Evolutionary conservation across 1,140 invertebrate species (phyloP).

Genomic region (Drosophila orena): DNA sequence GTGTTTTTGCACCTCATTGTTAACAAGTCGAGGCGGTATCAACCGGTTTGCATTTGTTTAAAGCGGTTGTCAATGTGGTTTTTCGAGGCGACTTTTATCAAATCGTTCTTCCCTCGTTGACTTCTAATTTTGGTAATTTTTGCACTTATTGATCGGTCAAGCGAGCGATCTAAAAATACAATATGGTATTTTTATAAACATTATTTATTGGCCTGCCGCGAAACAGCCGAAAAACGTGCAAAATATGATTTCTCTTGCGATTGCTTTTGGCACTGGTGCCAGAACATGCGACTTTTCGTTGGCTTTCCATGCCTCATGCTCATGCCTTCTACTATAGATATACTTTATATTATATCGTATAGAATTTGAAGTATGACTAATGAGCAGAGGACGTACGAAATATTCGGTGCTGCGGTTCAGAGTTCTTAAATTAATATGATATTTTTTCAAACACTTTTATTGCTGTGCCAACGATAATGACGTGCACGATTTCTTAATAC

Average conservation of each 20-base stretch:
- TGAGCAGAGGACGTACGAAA: conserved; percentile 34
- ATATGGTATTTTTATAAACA: conserved; percentile 37
- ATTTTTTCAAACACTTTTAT: background rate
- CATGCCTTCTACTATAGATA: conserved; percentile 1
- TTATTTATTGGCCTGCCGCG: conserved; percentile 33
- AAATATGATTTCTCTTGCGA: conserved; percentile 43
- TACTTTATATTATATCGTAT: conserved; percentile 17
- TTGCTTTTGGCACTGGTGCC: conserved; percentile 49
- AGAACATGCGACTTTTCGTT: conserved; percentile 45
- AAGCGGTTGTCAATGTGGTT: conserved; percentile 26
- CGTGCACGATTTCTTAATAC: background rate
- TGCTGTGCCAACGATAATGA: background rate
- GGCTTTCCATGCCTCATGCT: conserved; percentile 47
- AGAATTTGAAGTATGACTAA: conserved; percentile 50
- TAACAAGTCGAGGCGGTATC: conserved; percentile 30
- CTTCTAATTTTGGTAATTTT: conserved; percentile 50
- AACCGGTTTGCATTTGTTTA: conserved; percentile 45
- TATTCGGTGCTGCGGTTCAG: conserved; percentile 17
- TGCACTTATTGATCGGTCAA: conserved; percentile 20
- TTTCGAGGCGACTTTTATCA: conserved; percentile 15
- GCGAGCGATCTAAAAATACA: conserved; percentile 35
- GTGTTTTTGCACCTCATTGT: conserved; percentile 47
- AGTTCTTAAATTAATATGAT: conserved; percentile 22
- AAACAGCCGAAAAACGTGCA: conserved; percentile 62
- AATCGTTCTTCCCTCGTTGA: conserved; percentile 1